Evolutionary conservation across 1,140 invertebrate species (phyloP).

Genomic region (Rhagoletis zephyria): DNA sequence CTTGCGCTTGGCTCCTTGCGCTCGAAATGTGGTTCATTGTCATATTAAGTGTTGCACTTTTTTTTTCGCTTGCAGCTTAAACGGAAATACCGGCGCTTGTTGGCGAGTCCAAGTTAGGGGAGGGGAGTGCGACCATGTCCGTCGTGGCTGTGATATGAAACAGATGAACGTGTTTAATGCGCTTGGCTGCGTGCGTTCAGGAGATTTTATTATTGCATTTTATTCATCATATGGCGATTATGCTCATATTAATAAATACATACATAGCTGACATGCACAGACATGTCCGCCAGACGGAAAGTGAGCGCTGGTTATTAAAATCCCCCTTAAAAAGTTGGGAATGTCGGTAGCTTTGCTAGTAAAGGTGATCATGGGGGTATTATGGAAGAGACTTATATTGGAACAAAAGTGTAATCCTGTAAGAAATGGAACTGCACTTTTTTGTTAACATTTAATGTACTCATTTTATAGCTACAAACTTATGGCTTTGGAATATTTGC

Average conservation of each 20-base stretch:
- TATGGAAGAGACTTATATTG: neutral
- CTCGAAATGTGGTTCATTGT: constrained; percentile 32
- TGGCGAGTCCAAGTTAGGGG: neutral
- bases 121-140: neutral
- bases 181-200: constrained; percentile 17
- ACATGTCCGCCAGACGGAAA: constrained; percentile 40
- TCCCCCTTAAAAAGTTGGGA: neutral
- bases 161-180: constrained; percentile 48
- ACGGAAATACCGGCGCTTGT: neutral
- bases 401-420: neutral
- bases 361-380: neutral
- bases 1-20: no score
- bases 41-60: constrained; percentile 45
- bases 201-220: constrained; percentile 47
- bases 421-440: neutral
- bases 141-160: constrained; percentile 13
- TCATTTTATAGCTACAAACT: no score
- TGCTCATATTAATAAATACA: neutral
- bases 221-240: constrained; percentile 44
- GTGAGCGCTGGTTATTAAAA: constrained; percentile 38
- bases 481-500: no score
- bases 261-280: neutral
- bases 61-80: constrained; percentile 11
- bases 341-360: neutral
- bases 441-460: no score